Conservation (phyloP, 2,888 invertebrate genomes). For the Parelbella ahira region DNA sequence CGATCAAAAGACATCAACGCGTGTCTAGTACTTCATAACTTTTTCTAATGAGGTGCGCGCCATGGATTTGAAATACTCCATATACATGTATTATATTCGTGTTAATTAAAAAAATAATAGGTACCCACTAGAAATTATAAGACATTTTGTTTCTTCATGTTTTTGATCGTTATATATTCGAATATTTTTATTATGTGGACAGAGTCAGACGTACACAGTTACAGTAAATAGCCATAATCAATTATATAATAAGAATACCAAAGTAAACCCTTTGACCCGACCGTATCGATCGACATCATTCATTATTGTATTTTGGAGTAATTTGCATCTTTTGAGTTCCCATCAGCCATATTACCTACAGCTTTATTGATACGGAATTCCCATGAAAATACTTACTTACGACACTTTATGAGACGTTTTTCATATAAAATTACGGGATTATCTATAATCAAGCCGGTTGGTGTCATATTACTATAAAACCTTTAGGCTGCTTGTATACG, state of each 20-base stretch:
- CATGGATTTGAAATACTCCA: too few relatives aligned
- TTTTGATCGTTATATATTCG: too few relatives aligned
- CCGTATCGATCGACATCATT: background rate
- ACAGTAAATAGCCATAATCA: too few relatives aligned
- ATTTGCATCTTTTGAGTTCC: conserved; percentile 13
- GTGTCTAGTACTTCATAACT: background rate
- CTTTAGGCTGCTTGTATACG: background rate
- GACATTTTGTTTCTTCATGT: too few relatives aligned
- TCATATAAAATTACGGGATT: conserved; percentile 18
- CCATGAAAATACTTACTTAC: conserved; percentile 23
- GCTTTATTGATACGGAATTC: conserved; percentile 19
- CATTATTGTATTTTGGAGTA: conserved; percentile 8
- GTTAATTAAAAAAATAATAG: too few relatives aligned
- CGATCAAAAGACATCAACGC: conserved; percentile 8
- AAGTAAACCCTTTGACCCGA: conserved; percentile 16
- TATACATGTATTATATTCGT: too few relatives aligned
- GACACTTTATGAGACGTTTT: conserved; percentile 21
- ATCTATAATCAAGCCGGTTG: conserved; percentile 13
- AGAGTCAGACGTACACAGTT: too few relatives aligned
- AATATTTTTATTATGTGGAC: too few relatives aligned
- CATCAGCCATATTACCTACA: background rate
- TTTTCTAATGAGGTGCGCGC: too few relatives aligned
- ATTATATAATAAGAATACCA: conserved; percentile 8
- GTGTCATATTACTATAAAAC: conserved; percentile 23
- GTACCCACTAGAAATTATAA: too few relatives aligned